Conservation (phyloP, 2,888 invertebrate species). For the Crossocerus cetratus region DNA sequence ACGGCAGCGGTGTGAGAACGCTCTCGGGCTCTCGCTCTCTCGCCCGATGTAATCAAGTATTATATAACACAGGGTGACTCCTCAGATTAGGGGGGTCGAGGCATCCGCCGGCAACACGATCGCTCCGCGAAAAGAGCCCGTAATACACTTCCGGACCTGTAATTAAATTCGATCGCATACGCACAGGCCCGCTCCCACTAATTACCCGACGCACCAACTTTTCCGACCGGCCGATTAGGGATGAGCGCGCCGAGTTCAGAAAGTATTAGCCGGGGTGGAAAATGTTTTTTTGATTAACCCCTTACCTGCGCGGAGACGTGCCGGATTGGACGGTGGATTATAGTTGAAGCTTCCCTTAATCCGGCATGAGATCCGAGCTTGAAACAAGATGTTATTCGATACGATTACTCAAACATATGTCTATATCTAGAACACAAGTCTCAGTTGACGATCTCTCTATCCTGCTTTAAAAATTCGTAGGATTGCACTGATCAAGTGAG, state of each 20-base stretch:
- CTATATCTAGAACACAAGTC: no score
- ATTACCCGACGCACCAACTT: no score
- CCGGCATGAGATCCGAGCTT: no score
- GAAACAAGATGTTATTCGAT: no score
- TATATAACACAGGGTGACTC: slow-evolving; percentile 71
- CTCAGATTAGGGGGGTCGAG: slow-evolving; percentile 62
- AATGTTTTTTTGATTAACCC: slow-evolving; percentile 17
- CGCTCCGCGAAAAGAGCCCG: slow-evolving; percentile 26
- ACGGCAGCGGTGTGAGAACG: slow-evolving; percentile 58
- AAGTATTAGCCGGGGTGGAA: neutral
- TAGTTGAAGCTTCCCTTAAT: no score
- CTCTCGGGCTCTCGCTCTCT: slow-evolving; percentile 16
- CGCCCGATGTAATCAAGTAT: slow-evolving; percentile 72
- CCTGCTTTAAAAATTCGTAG: no score
- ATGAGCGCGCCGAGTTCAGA: neutral
- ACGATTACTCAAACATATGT: no score
- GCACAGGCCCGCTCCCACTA: neutral
- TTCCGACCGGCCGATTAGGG: slow-evolving; percentile 21
- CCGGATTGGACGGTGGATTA: neutral
- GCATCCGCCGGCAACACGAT: slow-evolving; percentile 24
- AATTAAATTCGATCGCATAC: slow-evolving; percentile 47
- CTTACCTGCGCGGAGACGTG: no score
- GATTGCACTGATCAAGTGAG: no score
- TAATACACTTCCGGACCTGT: slow-evolving; percentile 21
- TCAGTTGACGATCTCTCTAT: no score